Evolutionary conservation across 2,113 vertebrate species (phyloP).

Genomic region (Pseudorectes ferrugineus): DNA sequence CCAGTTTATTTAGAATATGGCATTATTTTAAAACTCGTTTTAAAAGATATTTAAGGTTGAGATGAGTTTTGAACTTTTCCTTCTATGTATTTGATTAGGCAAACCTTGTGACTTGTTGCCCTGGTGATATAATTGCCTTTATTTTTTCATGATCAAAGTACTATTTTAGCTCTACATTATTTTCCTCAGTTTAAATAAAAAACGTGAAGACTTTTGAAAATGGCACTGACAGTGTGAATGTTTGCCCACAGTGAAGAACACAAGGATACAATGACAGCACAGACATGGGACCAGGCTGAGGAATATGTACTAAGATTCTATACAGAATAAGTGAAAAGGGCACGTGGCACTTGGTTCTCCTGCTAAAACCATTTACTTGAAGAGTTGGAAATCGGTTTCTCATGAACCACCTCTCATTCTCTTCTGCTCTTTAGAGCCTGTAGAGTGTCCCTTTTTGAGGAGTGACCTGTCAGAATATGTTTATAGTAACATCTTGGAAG

Average conservation of each 20-base stretch:
- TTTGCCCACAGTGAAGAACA: not conserved
- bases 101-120: not conserved
- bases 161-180: not conserved
- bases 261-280: not conserved
- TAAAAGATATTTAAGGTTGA: not conserved
- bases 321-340: not conserved
- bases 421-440: not conserved
- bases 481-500: not conserved
- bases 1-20: not conserved
- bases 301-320: not conserved
- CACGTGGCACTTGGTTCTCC: not conserved
- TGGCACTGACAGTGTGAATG: not conserved
- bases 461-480: not conserved
- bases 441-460: not conserved
- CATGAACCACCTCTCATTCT: not conserved
- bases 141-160: not conserved
- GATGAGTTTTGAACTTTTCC: not conserved
- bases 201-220: not conserved
- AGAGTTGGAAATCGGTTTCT: not conserved
- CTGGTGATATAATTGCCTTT: not conserved
- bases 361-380: not conserved
- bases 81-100: not conserved
- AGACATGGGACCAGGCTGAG: not conserved
- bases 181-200: not conserved
- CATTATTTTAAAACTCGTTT: not conserved